Evolutionary conservation across 2,888 invertebrate species (phyloP).

Genomic region (Homarus gammarus): DNA sequence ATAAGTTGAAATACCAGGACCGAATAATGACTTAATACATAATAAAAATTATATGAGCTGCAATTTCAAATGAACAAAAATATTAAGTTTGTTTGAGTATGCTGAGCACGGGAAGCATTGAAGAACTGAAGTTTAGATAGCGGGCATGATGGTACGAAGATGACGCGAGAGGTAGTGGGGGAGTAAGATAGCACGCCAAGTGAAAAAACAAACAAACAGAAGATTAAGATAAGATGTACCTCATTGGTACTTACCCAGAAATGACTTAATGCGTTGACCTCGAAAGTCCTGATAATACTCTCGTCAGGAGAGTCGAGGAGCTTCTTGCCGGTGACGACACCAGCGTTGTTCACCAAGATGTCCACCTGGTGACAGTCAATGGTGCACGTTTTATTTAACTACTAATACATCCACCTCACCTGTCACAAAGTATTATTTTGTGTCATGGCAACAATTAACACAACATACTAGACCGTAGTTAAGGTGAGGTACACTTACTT

Average conservation of each 20-base stretch:
- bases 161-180: no score
- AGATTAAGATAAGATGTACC: no score
- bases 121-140: no score
- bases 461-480: neutral
- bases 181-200: no score
- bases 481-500: constrained; percentile 77
- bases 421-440: neutral
- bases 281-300: constrained; percentile 91
- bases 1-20: no score
- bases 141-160: no score
- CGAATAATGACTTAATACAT: no score
- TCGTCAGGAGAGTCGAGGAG: constrained; percentile 91
- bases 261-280: constrained; percentile 92
- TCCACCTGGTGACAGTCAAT: constrained; percentile 82
- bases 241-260: constrained; percentile 92
- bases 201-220: no score
- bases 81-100: no score
- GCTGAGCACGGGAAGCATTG: no score
- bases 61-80: no score
- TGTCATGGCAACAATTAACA: neutral
- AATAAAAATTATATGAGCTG: no score
- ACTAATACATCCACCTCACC: neutral
- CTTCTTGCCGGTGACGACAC: constrained; percentile 89
- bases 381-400: neutral
- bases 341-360: constrained; percentile 95